Conservation (phyloP, 1,140 invertebrate genomes). For the Pentalonia nigronervosa region DNA sequence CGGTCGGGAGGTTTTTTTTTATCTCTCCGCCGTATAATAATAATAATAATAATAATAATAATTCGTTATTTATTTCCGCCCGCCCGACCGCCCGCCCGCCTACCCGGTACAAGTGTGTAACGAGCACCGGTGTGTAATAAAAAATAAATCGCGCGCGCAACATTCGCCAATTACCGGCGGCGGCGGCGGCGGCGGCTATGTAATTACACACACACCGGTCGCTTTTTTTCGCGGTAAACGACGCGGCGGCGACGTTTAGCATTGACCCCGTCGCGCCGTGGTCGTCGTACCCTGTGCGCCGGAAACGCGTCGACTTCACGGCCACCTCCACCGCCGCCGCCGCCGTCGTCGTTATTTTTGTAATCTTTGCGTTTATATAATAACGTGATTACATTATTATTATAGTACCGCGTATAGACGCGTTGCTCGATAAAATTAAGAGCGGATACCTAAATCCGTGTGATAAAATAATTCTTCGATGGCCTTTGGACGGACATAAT, state of each 20-base stretch:
- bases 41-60: background rate
- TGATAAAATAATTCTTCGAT: too few relatives aligned
- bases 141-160: background rate
- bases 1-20: background rate
- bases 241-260: background rate
- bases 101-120: background rate
- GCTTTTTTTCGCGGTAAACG: conserved; percentile 17
- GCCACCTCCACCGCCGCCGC: background rate
- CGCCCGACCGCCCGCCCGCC: too few relatives aligned
- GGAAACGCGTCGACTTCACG: background rate
- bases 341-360: background rate
- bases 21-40: background rate
- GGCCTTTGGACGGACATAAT: too few relatives aligned
- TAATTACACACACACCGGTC: background rate
- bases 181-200: background rate
- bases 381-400: background rate
- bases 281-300: background rate
- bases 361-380: background rate
- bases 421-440: background rate
- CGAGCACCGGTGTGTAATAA: background rate
- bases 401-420: background rate
- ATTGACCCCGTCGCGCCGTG: conserved; percentile 8
- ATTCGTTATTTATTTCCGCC: background rate
- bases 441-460: too few relatives aligned
- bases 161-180: conserved; percentile 15